Evolutionary conservation across 2,113 vertebrate species (phyloP).

Genomic region (Corythoichthys haematopterus): DNA sequence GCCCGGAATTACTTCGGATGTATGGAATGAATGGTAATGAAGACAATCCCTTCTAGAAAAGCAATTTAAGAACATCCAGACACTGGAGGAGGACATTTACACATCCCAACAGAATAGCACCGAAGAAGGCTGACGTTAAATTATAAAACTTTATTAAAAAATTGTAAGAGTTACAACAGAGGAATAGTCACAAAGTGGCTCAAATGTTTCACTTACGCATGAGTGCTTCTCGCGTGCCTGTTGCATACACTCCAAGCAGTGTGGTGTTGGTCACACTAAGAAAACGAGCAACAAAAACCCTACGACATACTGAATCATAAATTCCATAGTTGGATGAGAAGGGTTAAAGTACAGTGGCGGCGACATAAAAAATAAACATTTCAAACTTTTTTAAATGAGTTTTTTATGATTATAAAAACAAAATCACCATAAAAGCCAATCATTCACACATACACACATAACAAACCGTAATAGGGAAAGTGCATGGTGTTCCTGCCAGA

Average conservation of each 20-base stretch:
- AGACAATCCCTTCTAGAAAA: not conserved
- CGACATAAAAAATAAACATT: slow-evolving; percentile 42
- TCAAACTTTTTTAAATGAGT: not conserved
- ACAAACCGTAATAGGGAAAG: slow-evolving; percentile 49
- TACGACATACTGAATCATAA: slow-evolving; percentile 48
- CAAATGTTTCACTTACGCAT: slow-evolving; percentile 39
- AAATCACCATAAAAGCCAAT: slow-evolving; percentile 45
- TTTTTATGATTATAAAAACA: slow-evolving; percentile 38
- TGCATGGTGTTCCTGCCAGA: slow-evolving; percentile 62
- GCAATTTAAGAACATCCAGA: slow-evolving; percentile 28
- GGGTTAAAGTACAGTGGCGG: slow-evolving; percentile 63
- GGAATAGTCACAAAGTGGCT: slow-evolving; percentile 54
- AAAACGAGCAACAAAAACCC: slow-evolving; percentile 39
- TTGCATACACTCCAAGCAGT: slow-evolving; percentile 22
- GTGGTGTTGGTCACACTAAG: slow-evolving; percentile 37
- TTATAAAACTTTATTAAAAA: slow-evolving; percentile 68
- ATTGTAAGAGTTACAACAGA: slow-evolving; percentile 52
- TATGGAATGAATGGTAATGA: slow-evolving; percentile 28
- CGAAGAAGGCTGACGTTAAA: slow-evolving; percentile 55
- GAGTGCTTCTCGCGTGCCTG: slow-evolving; percentile 38
- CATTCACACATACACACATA: slow-evolving; percentile 21
- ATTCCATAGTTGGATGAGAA: slow-evolving; percentile 50
- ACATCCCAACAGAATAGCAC: slow-evolving; percentile 59
- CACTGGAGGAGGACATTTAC: slow-evolving; percentile 38
- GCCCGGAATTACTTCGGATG: slow-evolving; percentile 56